Base-by-base conservation (phyloP, 2,113 vertebrate species). In the Misgurnus anguillicaudatus region DNA sequence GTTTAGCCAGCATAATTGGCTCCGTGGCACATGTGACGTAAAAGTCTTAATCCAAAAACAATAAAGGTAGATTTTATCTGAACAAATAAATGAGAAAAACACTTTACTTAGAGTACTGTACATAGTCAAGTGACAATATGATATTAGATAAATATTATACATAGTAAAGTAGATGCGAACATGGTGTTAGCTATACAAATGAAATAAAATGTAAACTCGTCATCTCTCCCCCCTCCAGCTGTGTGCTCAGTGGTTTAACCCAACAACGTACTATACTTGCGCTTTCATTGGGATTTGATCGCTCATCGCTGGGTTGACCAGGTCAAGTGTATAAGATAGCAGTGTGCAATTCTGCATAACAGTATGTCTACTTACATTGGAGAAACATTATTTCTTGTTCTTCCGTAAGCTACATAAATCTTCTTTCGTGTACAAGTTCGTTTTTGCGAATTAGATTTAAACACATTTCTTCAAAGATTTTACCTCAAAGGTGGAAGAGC, bases 1-100 rank as follows among this genome's bases (percentile, higher is more conserved):
- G 83, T 86, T 73, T 85, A 83, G 85, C 88, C 84, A 45, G 11
- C 17, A 60, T 1, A 41, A 58, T 13, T 9, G 36, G 71, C 78
- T n/a, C 73, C 86, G 85, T 88, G 85, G 87, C 88, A 87, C 16
- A 31, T 55, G 8, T 31, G 47, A 76, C 5, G 17, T 16, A 6
- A 16, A 21, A 7, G 48, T 5, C 0, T 39, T 82, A 84, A 36
- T 31, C 75, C 51, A 71, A 77, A 53, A 21, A 42, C 14, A 16
- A 66, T 41, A 10, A 5, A 41, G 45, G 16, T 14, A 4, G 1
- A 6, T 64, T 57, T 14, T 10, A 19, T 36, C 4, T 6, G 10
- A 63, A 38, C 17, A 38, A 10, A 6, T 60, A 5, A 39, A 6
- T 13, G 14, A 0, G 38, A 70, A 17, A 3, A 6, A 2, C 1